phyloP scores from a whole-genome alignment of 53 echinoderm and acorn worm genomes.

The Pentamera pediparva region DNA sequence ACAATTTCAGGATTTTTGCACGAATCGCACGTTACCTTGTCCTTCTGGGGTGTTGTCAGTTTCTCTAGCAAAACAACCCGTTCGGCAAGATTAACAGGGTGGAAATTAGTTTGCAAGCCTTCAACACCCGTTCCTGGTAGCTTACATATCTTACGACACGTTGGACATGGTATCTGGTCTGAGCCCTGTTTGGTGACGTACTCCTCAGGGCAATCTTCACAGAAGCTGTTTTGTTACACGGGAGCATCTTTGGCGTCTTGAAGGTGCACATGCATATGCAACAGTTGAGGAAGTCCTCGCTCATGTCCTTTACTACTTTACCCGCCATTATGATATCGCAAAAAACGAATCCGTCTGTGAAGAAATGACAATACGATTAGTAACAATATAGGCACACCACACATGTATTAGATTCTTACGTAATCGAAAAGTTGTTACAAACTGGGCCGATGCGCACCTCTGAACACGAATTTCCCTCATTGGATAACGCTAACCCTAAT shows the following conservation, averaged over 20 bases:
- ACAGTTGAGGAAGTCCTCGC: background rate
- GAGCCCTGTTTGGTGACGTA: background rate
- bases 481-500: too few species aligned
- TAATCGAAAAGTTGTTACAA: too few species aligned
- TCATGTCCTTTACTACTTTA: too few species aligned
- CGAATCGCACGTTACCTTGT: background rate
- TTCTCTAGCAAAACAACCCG: background rate
- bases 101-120: slow-evolving; percentile 10
- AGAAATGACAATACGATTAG: too few species aligned
- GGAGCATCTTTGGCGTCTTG: background rate
- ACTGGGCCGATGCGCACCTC: too few species aligned
- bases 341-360: too few species aligned
- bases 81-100: background rate
- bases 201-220: background rate
- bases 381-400: too few species aligned
- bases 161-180: background rate
- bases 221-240: slow-evolving; percentile 6
- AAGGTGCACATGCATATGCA: background rate
- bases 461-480: too few species aligned
- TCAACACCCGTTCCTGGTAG: background rate
- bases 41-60: background rate
- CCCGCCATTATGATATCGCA: too few species aligned
- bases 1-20: background rate
- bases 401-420: too few species aligned
- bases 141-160: background rate